Base-by-base conservation (phyloP, 2,888 invertebrate species). In the Ophion ventricosus region DNA sequence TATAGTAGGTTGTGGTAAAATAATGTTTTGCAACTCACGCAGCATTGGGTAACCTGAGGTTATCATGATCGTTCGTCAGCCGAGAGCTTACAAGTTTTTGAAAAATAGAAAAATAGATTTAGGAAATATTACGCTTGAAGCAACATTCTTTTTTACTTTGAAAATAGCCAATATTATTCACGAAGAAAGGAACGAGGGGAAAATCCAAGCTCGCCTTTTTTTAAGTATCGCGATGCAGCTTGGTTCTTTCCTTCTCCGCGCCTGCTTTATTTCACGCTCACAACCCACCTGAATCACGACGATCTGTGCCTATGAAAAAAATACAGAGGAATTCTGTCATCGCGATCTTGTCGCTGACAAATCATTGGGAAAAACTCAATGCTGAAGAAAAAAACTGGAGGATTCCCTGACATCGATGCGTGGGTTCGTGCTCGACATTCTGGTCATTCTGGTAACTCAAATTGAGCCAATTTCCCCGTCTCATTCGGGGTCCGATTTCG, bases 261-360 rank as follows among this genome's bases (percentile, higher is more conserved):
- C 26, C 59, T 11, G 1, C 61, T 73, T 54, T 66, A 76, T 76
- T 75, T 70, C 69, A 61, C 56, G 7, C 75, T 29, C 66, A 25
- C 14, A 59, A 2, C 43, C 56, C 35, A 23, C 59, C 49, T 11
- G 66, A 57, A 23, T 61, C 56, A 40, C 67, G 29, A 43, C 10
- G 8, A n/a, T 43, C 35, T 23, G 64, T 14, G 4, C 35, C 2
- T 57, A 29, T 23, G 43, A 63, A 35, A 67, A 77, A 63, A 82
- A 56, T 11, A 40, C 77, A 20, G 35, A 54, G 63, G 69, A 77
- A 26, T 20, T 64, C 17, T 43, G 17, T 35, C 35, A 20, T 17
- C 11, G 20, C 59, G 54, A 73, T 67, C 67, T 67, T 73, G 77
- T 82, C 67, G 77, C 82, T 73, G 7, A 35, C 8, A 35, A 35